These are phyloP conservation scores for Idaea biselata DNA, from an alignment of 2,888 invertebrate genomes.

Conservation along the genomic window DNA sequence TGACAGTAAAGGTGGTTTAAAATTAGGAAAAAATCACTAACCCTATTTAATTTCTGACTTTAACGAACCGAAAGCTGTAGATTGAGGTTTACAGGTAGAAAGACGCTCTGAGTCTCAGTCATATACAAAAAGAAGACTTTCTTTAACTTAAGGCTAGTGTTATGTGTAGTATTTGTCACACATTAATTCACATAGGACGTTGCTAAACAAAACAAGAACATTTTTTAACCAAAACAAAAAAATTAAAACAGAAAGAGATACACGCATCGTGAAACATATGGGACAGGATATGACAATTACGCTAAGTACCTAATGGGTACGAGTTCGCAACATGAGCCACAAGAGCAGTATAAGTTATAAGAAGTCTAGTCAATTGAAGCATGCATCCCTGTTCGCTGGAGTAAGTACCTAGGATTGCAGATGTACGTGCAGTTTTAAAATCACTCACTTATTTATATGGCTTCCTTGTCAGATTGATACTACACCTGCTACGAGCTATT, in stretches of 20 bases:
- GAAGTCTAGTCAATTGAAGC: conserved; percentile 28
- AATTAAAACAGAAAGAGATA: neutral
- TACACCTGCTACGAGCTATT: conserved; percentile 41
- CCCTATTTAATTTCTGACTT: neutral
- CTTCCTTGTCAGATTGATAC: conserved; percentile 43
- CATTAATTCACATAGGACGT: no score
- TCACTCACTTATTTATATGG: conserved; percentile 43
- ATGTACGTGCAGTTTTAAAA: conserved; percentile 36
- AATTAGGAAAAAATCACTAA: neutral
- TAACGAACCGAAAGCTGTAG: no score
- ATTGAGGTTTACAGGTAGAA: no score
- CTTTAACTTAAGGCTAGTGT: no score
- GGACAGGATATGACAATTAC: conserved; percentile 4
- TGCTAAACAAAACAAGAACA: neutral
- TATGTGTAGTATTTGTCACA: no score
- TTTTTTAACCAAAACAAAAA: neutral
- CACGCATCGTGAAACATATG: neutral
- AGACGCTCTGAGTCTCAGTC: no score
- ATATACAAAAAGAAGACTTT: no score
- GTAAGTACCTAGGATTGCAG: conserved; percentile 37
- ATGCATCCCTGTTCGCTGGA: conserved; percentile 33
- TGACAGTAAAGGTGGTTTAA: no score
- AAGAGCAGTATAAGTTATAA: neutral
- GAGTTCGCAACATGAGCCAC: conserved; percentile 18
- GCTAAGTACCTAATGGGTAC: conserved; percentile 8